phyloP scores from a whole-genome alignment of 2,797 vertebrate genomes.

The Euthynnus affinis region DNA sequence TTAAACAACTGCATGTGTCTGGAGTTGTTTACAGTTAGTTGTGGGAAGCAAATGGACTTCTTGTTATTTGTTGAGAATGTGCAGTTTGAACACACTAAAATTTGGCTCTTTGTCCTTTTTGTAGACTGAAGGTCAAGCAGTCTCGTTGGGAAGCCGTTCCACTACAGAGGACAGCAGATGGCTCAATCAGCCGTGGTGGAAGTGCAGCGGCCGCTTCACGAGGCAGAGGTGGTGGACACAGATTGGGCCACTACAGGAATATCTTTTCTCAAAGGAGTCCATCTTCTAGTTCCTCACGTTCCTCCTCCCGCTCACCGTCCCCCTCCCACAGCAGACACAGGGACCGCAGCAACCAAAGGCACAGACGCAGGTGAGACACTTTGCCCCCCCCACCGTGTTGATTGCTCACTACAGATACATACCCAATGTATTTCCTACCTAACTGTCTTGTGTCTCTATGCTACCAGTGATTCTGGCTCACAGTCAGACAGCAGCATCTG shows the following conservation, averaged over 20 bases:
- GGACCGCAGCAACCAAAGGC: conserved; percentile 83
- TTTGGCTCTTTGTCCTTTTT: background rate
- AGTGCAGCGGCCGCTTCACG: conserved; percentile 67
- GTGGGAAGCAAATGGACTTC: background rate
- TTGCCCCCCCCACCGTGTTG: background rate
- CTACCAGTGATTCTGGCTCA: conserved; percentile 90
- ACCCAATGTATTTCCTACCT: background rate
- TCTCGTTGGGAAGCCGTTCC: conserved; percentile 85
- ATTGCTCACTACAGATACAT: background rate
- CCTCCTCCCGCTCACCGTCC: conserved; percentile 91
- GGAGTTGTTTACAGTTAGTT: background rate
- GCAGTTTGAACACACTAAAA: background rate
- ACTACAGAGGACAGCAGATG: conserved; percentile 77
- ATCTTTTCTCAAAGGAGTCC: conserved; percentile 94
- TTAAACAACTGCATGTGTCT: background rate
- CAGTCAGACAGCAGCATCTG: conserved; percentile 93
- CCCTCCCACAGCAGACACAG: conserved; percentile 85
- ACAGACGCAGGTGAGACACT: conserved; percentile 80
- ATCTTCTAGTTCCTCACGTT: conserved; percentile 90
- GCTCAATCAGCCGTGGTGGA: conserved; percentile 76
- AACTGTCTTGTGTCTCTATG: conserved; percentile 14
- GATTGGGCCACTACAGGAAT: conserved; percentile 91
- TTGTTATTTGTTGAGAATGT: background rate
- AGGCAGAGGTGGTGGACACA: conserved; percentile 79
- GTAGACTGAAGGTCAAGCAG: conserved; percentile 84